phyloP scores from a whole-genome alignment of 2,888 invertebrate species.

The Sicus ferrugineus region DNA sequence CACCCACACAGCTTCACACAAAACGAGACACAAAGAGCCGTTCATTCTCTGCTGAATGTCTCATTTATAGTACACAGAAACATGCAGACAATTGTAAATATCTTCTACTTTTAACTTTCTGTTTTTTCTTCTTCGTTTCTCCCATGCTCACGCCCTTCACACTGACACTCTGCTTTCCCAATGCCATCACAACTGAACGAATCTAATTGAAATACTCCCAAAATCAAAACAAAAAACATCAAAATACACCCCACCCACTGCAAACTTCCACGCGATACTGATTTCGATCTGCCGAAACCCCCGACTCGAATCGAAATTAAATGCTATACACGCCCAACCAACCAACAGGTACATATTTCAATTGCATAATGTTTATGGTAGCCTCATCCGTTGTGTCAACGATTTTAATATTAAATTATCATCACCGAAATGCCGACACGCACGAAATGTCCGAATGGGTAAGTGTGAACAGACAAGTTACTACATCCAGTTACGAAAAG shows the following conservation, averaged over 20 bases:
- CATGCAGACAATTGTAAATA: slow-evolving; percentile 23
- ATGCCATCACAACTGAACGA: slow-evolving; percentile 1
- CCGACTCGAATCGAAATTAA: slow-evolving; percentile 22
- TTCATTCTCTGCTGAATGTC: too few relatives aligned
- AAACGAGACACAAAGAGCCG: too few relatives aligned
- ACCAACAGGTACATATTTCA: slow-evolving; percentile 90
- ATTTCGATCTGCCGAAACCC: neutral
- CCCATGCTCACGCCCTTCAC: slow-evolving; percentile 23
- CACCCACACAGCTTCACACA: too few relatives aligned
- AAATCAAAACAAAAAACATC: neutral
- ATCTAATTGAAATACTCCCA: slow-evolving; percentile 7
- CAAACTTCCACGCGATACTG: neutral
- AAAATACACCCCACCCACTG: neutral
- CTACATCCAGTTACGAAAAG: too few relatives aligned
- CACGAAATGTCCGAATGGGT: slow-evolving; percentile 98
- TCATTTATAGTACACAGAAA: too few relatives aligned
- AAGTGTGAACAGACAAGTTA: slow-evolving; percentile 53
- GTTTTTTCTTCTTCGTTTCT: slow-evolving; percentile 21
- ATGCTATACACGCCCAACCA: slow-evolving; percentile 61
- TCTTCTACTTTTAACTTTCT: slow-evolving; percentile 16
- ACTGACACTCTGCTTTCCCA: slow-evolving; percentile 13
- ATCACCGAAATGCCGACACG: slow-evolving; percentile 95
- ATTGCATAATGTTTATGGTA: slow-evolving; percentile 99
- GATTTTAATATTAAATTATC: slow-evolving; percentile 97
- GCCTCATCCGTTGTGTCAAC: slow-evolving; percentile 98